Percentiles rank a stretch among this genome's conserved stretches.
Evolutionary conservation across 2,888 invertebrate genomes (phyloP).

Genomic region (Tiliacea aurago): DNA sequence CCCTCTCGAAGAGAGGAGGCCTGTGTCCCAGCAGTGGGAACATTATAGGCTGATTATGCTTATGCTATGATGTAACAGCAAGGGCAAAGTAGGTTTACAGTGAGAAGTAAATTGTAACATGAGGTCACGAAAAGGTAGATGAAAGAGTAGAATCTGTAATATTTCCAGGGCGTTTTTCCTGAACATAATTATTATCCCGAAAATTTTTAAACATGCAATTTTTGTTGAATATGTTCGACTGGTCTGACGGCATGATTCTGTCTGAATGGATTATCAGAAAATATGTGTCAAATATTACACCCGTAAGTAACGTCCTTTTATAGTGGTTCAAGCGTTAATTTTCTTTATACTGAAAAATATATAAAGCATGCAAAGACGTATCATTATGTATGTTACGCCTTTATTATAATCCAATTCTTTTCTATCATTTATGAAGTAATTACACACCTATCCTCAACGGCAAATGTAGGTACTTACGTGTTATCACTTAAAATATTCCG

Average conservation of each 20-base stretch:
- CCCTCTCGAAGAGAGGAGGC: no score
- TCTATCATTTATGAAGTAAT: constrained; percentile 63
- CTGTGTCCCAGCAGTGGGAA: no score
- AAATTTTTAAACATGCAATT: constrained; percentile 76
- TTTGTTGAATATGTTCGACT: constrained; percentile 74
- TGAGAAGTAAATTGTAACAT: constrained; percentile 76
- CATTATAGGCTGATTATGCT: no score
- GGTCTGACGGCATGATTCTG: constrained; percentile 59
- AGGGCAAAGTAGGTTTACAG: constrained; percentile 78
- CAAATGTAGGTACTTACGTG: no score
- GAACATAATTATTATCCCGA: constrained; percentile 82
- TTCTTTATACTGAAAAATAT: constrained; percentile 46
- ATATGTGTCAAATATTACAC: constrained; percentile 25
- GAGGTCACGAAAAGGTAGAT: constrained; percentile 72
- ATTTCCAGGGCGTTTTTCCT: constrained; percentile 68
- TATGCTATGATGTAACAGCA: no score
- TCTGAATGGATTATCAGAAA: background rate
- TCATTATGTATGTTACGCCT: constrained; percentile 71
- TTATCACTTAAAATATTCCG: no score
- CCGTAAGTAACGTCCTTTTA: constrained; percentile 43
- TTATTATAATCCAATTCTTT: constrained; percentile 63
- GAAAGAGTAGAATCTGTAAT: constrained; percentile 77
- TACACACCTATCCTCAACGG: no score
- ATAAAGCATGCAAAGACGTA: constrained; percentile 54
- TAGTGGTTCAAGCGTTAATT: constrained; percentile 63